Base-by-base conservation (phyloP, 2,797 vertebrate species). In the Psittacula echo region DNA sequence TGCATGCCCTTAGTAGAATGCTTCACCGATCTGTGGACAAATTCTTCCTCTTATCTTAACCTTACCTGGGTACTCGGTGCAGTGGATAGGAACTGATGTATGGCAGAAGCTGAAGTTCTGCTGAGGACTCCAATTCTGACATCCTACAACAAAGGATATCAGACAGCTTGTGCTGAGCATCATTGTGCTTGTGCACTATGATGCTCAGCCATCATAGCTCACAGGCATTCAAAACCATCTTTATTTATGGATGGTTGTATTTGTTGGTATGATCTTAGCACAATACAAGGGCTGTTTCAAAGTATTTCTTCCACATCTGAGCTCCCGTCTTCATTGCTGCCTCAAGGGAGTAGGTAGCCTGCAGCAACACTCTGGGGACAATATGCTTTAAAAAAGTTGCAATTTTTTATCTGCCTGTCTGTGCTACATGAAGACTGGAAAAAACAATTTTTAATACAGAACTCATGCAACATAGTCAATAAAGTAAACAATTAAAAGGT, bases 331-430 rank as follows among this genome's bases (percentile, higher is more conserved):
- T 2, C 15, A 27, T 5, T 65, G 44, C n/a, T 82, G 42, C 19
- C 22, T 0, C 0, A 56, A 67, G 26, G 10, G 5, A 65, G 27
- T 5, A 41, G 4, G 19, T 26, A 53, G 34, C 18, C 11, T 50
- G 14, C 17, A 45, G 47, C 14, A 39, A 58, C n/a, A 15, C n/a
- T 56, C 54, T 34, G 32, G 9, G 30, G 44, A 53, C 20, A 76
- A 62, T 26, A 42, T 26, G 51, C 27, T 41, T 66, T 1, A 27
- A 62, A 79, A 62, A 70, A 42, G 5, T 10, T 56, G 10, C 34
- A 1, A 67, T 47, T 50, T 72, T 81, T 29, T 68, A 3, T 30
- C 15, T 65, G 10, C n/a, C 27, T 65, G 23, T 66, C 39, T 62
- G 32, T 78, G 16, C 37, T 42, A 29, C 26, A 17, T 5, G 50